Evolutionary conservation across 2,113 vertebrate genomes (phyloP), one percentile per base, ranked within the genome.

Genomic region (Urocolius indicus): DNA sequence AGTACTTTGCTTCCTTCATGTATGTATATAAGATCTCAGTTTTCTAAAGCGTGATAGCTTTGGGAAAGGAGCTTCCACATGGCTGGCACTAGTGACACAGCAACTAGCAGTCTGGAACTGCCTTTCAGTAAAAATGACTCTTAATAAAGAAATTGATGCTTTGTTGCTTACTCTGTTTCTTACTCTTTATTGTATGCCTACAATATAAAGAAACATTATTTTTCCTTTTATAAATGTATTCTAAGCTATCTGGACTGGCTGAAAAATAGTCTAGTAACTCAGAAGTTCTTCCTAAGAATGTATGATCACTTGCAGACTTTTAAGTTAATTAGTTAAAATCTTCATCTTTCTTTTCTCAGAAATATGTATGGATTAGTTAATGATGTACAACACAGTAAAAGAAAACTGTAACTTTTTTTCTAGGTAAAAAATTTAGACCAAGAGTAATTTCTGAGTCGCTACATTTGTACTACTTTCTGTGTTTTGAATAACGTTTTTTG

Each of bases 401-500:
- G 79, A 69, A 90, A 81, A 61, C 20, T 45, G 4, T 41, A 79
- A 54, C 23, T 85, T 69, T 32, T 79, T 86, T 91, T 36, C n/a
- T 16, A 1, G 21, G 16, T 72, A 58, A 86, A 65, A 91, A 71
- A 34, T 83, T 71, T 94, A 63, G 84, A 52, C 19, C 29, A 57
- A 74, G 71, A 94, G 95, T 74, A 32, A 89, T 84, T 95, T 75
- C 65, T 87, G 32, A 89, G 93, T 75, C 8, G 6, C 76, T 71
- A 16, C 24, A 62, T 84, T 94, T 74, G 54, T 49, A 96, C 41
- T 41, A 48, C 30, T 69, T 94, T 93, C 91, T 86, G 7, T 96
- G 76, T 96, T 93, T 94, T 93, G 84, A 94, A 75, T 92, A 97
- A 93, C 66, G 84, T 88, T 97, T 97, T 96, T 97, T 27, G 69